Percentiles rank a stretch among this genome's conserved stretches.
Evolutionary conservation across 2,888 invertebrate species (phyloP).

Genomic region (Lissocephala sabroskyi): DNA sequence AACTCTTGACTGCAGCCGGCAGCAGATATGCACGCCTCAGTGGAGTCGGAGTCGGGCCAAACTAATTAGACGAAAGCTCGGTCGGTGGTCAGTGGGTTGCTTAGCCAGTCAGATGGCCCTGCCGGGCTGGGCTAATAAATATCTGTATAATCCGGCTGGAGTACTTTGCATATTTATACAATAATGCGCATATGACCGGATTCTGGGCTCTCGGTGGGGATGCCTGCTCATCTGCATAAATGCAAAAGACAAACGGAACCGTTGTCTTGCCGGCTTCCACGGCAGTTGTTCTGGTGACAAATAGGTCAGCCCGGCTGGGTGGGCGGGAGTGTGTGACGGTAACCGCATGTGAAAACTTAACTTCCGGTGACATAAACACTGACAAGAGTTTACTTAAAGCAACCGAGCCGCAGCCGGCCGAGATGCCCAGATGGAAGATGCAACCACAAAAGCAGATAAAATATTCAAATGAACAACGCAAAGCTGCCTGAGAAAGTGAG

Average conservation of each 20-base stretch:
- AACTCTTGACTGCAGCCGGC: constrained; percentile 10
- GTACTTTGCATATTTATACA: constrained; percentile 63
- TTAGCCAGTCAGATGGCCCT: constrained; percentile 11
- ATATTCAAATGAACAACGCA: constrained; percentile 59
- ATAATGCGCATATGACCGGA: constrained; percentile 17
- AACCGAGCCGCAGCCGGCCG: constrained; percentile 20
- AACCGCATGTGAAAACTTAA: constrained; percentile 66
- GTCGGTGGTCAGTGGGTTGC: constrained; percentile 16
- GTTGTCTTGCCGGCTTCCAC: background rate
- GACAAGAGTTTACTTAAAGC: constrained; percentile 60
- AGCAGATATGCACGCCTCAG: constrained; percentile 16
- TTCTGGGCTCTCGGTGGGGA: background rate
- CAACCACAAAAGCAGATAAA: constrained; percentile 52
- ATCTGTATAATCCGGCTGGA: constrained; percentile 61
- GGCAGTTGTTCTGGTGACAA: constrained; percentile 27
- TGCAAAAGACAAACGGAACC: constrained; percentile 24
- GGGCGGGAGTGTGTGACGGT: constrained; percentile 48
- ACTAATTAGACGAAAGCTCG: constrained; percentile 47
- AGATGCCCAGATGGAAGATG: constrained; percentile 42
- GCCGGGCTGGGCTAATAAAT: constrained; percentile 51
- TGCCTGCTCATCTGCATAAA: constrained; percentile 44
- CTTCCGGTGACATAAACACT: constrained; percentile 64
- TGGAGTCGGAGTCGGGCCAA: constrained; percentile 30
- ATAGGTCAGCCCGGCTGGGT: constrained; percentile 38
- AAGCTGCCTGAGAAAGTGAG: constrained; percentile 25